Base-by-base conservation (phyloP, 2,888 invertebrate species). In the Pycnomerus fuliginosus region DNA sequence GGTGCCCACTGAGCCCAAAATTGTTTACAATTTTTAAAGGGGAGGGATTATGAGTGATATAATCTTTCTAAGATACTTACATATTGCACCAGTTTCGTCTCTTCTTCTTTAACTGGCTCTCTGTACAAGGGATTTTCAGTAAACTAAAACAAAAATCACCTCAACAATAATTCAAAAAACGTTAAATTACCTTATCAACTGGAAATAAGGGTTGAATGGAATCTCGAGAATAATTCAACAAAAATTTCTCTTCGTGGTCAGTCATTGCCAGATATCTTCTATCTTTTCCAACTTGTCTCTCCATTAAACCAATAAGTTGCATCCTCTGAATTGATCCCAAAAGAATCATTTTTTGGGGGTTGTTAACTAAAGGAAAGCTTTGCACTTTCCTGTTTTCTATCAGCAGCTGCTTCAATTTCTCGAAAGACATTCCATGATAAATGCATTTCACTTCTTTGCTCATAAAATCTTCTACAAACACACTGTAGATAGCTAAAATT, bases 391-490 rank as follows among this genome's bases (percentile, higher is more conserved):
- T 59, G 25, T 62, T 83, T 17, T 83, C 80, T 50, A 87, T 85
- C 2, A 97, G 75, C 8, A 89, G 77, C 37, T 85, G 83, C 65
- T 91, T 90, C 2, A 97, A 75, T 59, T 89, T 85, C 50, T 85
- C 83, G 75, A 92, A 96, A 2, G 87, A 87, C 76, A 94, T 92
- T 48, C 85, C 84, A 62, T 92, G 83, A 87, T 90, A 91, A 53
- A 93, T 88, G 65, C 85, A 90, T 61, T 83, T 85, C 0, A 91
- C 85, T 57, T 90, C 85, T 1, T 86, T 79, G 10, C 92, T 84
- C 97, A 98, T 98, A 65, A 98, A 94, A 69, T 97, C 94, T 71
- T 95, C 94, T 11, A 95, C 96, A 70, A 88, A 90, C 30, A 94
- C 85, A 64, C 86, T 88, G 74, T 96, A 94, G 77, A 94, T 91